Percentiles rank a stretch among this genome's conserved stretches.
Evolutionary conservation across 2,797 vertebrate species (phyloP).

Genomic region (Channa striata): DNA sequence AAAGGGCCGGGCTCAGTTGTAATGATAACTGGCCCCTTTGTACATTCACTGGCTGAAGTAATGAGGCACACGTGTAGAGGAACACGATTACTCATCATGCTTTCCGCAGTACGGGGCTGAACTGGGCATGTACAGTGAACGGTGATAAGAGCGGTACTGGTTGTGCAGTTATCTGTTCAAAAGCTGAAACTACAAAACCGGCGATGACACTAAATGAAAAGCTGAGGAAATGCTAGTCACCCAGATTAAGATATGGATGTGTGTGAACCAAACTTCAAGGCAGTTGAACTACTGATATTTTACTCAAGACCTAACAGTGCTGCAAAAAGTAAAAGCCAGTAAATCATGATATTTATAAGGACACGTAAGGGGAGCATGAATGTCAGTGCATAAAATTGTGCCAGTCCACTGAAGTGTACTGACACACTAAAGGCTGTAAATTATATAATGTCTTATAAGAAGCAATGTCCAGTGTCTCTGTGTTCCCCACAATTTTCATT

Average conservation of each 20-base stretch:
- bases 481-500: not conserved
- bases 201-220: not conserved
- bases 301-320: not conserved
- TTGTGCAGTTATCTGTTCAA: not conserved
- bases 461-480: not conserved
- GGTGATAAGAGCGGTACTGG: not conserved
- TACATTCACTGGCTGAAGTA: conserved; percentile 5
- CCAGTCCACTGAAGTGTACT: not conserved
- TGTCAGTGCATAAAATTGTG: not conserved
- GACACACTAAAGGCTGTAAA: not conserved
- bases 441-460: not conserved
- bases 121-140: not conserved
- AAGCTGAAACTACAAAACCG: not conserved
- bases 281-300: too few relatives aligned
- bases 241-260: too few relatives aligned
- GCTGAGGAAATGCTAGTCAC: not conserved
- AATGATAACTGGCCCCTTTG: not conserved
- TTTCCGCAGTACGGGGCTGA: not conserved
- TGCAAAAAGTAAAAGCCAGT: not conserved
- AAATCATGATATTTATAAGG: too few relatives aligned
- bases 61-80: not conserved
- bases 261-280: too few relatives aligned
- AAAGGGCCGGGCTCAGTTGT: not conserved
- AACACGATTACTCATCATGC: not conserved
- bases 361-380: not conserved